A percentile compares a stretch with the other conserved stretches of the same genome.
Conservation (phyloP, 1,140 invertebrate species). For the Drosophila melanogaster region DNA sequence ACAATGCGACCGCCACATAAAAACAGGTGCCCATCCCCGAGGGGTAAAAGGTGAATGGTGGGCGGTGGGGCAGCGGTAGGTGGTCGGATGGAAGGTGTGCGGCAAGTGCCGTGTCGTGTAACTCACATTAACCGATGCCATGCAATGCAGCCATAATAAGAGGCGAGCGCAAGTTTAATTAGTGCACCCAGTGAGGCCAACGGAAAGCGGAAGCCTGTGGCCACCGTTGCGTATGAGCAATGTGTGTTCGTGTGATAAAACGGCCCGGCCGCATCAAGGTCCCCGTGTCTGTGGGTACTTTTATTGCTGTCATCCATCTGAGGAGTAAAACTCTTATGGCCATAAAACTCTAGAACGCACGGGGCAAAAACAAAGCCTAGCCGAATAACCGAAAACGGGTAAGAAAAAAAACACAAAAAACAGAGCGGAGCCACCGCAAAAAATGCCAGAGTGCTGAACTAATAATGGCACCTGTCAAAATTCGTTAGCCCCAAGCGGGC, state of each 20-base stretch:
- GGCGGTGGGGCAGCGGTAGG: too few relatives aligned
- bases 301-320: slow-evolving; percentile 82
- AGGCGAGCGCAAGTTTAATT: slow-evolving; percentile 80
- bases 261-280: slow-evolving; percentile 68
- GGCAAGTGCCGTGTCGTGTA: slow-evolving; percentile 54
- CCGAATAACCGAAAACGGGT: slow-evolving; percentile 30
- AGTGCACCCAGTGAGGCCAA: slow-evolving; percentile 76
- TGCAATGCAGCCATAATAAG: slow-evolving; percentile 82
- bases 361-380: slow-evolving; percentile 62
- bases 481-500: slow-evolving; percentile 57
- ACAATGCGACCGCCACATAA: slow-evolving; percentile 69
- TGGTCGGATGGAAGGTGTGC: neutral
- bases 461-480: slow-evolving; percentile 84
- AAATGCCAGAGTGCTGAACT: slow-evolving; percentile 79
- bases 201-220: slow-evolving; percentile 63
- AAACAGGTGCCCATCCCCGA: slow-evolving; percentile 57
- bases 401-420: slow-evolving; percentile 30
- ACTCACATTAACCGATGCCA: slow-evolving; percentile 81
- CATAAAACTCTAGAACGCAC: slow-evolving; percentile 79
- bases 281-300: slow-evolving; percentile 55
- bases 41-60: neutral
- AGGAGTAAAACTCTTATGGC: slow-evolving; percentile 79
- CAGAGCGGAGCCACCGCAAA: slow-evolving; percentile 35
- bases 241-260: slow-evolving; percentile 81
- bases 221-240: slow-evolving; percentile 81